Base-by-base conservation (phyloP, 2,888 invertebrate species). In the Amblyteles armatorius region DNA sequence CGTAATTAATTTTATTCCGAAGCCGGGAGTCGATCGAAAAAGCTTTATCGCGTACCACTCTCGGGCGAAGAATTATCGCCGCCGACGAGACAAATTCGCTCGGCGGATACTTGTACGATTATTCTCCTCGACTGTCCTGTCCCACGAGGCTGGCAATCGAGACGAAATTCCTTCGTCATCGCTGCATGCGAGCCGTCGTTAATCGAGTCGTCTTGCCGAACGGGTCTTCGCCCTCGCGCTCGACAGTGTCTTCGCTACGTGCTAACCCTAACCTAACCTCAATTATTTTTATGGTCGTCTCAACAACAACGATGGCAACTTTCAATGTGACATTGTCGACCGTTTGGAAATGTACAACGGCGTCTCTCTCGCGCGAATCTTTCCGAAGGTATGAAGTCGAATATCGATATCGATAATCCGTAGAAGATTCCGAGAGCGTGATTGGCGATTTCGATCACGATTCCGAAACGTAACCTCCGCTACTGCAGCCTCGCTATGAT, bases 391-490 rank as follows among this genome's bases (percentile, higher is more conserved):
- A 67, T 22, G 16, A 13, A 72, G 5, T 79, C 71, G 72, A 74
- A 73, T 40, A 40, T 40, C 44, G 29, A 19, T 29, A 29, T 33
- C 40, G 48, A 36, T 16, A 33, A 44, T 60, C 22, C 2, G 4
- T n/a, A 11, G 1, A 57, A 57, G 26, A 26, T 55, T 55, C 71
- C 22, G 48, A 26, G 48, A 60, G 40, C 65, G 63, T 72, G 72
- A 83, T 83, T 77, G 76, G 57, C 48, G 26, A 83, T 83, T 83
- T 80, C 80, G 76, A 83, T 83, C 79, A 79, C 79, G 83, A 77
- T 57, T 83, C 48, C 36, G 2, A 57, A 83, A 80, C 44, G 44
- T 19, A 52, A 60, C 74, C 67, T 73, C 40, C 57, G 22, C 48
- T 77, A 68, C n/a, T 57, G 72, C 44, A 48, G 44, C 69, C 63